Conservation (phyloP, 2,113 vertebrate species). For the Cheilinus undulatus region DNA sequence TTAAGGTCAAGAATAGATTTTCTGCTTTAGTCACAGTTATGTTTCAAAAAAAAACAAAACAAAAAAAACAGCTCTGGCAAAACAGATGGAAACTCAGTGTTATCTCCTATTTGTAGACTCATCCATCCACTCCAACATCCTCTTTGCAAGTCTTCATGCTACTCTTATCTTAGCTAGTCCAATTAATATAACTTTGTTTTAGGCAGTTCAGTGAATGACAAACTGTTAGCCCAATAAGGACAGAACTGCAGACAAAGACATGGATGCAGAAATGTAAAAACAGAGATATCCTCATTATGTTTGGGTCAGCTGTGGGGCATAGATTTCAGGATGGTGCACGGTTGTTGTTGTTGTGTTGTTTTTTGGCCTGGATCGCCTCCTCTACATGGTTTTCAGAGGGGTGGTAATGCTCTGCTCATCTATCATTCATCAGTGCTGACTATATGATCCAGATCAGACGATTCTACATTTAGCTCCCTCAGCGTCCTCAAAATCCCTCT, state of each 20-base stretch:
- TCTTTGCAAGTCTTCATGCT: neutral
- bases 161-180: constrained; percentile 2
- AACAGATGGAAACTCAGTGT: neutral
- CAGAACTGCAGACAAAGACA: constrained; percentile 1
- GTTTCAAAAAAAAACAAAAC: no score
- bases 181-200: constrained; percentile 6
- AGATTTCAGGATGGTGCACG: neutral
- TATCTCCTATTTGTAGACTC: neutral
- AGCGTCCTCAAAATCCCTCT: neutral
- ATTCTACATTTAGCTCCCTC: constrained; percentile 58
- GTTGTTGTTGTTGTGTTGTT: constrained; percentile 40
- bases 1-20: no score
- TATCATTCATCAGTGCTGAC: constrained; percentile 65
- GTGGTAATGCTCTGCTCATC: constrained; percentile 65
- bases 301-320: constrained; percentile 49
- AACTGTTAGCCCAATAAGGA: neutral
- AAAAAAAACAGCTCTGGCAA: neutral
- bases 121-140: neutral
- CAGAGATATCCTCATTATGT: constrained; percentile 19
- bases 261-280: constrained; percentile 18
- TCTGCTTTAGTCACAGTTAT: no score
- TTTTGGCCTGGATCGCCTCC: constrained; percentile 22
- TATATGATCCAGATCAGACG: constrained; percentile 62
- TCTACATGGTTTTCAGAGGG: constrained; percentile 27
- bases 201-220: neutral